A percentile compares a stretch with the other conserved stretches of the same genome.
Evolutionary conservation across 2,888 invertebrate species (phyloP).

Genomic region (Lumbricus terrestris): DNA sequence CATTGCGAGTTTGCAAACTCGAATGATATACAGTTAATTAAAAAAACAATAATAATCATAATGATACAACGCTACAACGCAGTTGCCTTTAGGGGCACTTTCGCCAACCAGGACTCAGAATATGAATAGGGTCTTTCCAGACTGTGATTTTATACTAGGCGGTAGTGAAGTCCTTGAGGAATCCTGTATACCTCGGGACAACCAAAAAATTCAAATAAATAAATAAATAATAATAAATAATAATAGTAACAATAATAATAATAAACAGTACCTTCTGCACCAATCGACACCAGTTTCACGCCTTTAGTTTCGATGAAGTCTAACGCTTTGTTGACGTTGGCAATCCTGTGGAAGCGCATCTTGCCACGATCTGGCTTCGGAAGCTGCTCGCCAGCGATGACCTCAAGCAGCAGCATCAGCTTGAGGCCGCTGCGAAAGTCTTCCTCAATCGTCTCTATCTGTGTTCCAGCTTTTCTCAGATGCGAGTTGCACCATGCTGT

Average conservation of each 20-base stretch:
- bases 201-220: not conserved
- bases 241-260: too few relatives aligned
- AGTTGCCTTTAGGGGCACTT: too few relatives aligned
- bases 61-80: too few relatives aligned
- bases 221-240: not conserved
- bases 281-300: conserved; percentile 96
- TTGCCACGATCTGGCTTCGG: conserved; percentile 99
- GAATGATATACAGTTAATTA: too few relatives aligned
- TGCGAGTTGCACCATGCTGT: conserved; percentile 99
- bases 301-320: conserved; percentile 99
- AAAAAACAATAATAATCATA: too few relatives aligned
- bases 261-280: conserved; percentile 80
- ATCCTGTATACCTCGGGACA: too few relatives aligned
- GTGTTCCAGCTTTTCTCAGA: conserved; percentile 96
- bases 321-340: conserved; percentile 98
- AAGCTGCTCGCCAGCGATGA: conserved; percentile 90
- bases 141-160: too few relatives aligned
- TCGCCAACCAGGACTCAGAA: too few relatives aligned
- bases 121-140: too few relatives aligned
- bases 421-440: conserved; percentile 99
- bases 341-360: conserved; percentile 97
- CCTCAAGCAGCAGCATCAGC: conserved; percentile 96
- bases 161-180: too few relatives aligned
- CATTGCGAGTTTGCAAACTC: too few relatives aligned
- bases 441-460: conserved; percentile 98